Percentiles rank a stretch among this genome's conserved stretches.
Evolutionary conservation across 2,797 vertebrate species (phyloP).

Genomic region (Chelon labrosus): DNA sequence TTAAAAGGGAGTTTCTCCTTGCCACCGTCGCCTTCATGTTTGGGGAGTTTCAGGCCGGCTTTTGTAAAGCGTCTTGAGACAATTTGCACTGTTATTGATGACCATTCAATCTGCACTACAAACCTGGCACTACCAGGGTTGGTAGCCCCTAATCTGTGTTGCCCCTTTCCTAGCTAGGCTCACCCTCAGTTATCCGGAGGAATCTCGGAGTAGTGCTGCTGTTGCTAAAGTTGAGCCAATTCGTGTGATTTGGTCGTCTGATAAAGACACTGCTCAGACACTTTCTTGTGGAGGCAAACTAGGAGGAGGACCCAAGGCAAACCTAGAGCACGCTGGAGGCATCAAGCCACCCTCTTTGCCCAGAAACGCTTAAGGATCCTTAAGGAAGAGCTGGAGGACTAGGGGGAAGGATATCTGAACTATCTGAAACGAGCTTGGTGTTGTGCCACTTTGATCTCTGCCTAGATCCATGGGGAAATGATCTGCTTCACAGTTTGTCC

Average conservation of each 20-base stretch:
- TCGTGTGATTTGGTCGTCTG: neutral
- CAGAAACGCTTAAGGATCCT: neutral
- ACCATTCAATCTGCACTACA: too few species aligned
- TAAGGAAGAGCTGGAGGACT: neutral
- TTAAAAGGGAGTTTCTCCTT: too few species aligned
- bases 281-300: neutral
- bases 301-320: too few species aligned
- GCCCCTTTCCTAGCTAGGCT: neutral
- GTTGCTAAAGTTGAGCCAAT: neutral
- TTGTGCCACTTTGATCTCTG: neutral
- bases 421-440: neutral
- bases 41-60: too few species aligned
- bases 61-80: too few species aligned
- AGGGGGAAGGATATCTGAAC: too few species aligned
- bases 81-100: too few species aligned
- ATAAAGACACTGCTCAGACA: too few species aligned
- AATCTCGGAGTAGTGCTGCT: too few species aligned
- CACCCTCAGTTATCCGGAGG: neutral
- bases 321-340: neutral
- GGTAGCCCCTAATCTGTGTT: neutral
- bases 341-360: neutral
- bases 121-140: neutral
- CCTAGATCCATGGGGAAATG: neutral
- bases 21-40: too few species aligned
- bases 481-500: slow-evolving; percentile 8